A percentile compares a stretch with the other conserved stretches of the same genome.
phyloP scores from a whole-genome alignment of 2,797 vertebrate species.

The Uromys caudimaculatus region DNA sequence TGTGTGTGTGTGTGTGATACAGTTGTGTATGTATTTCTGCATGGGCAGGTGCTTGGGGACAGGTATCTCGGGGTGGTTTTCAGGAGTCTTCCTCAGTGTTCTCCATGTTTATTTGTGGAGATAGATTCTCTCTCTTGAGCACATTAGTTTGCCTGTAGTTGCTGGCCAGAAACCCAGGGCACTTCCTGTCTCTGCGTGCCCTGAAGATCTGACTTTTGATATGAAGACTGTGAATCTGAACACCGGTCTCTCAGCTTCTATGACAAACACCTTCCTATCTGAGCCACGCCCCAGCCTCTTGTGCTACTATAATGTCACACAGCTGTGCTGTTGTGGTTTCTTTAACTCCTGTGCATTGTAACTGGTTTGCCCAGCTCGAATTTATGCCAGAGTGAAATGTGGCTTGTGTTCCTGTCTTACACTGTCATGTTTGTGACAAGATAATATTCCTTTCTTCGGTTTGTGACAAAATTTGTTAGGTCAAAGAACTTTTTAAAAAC shows the following conservation, averaged over 20 bases:
- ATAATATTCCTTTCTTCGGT: slow-evolving; percentile 42
- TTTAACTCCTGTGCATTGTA: background rate
- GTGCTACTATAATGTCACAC: background rate
- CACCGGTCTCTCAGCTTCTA: background rate
- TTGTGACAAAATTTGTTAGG: slow-evolving; percentile 36
- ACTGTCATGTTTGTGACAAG: slow-evolving; percentile 42
- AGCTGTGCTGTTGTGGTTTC: background rate
- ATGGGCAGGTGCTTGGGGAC: background rate
- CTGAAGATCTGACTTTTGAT: background rate
- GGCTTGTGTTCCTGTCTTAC: background rate
- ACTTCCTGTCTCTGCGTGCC: background rate
- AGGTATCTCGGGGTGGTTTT: background rate
- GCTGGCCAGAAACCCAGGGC: background rate
- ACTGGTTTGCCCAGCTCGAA: background rate
- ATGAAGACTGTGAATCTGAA: background rate
- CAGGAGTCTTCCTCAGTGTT: background rate
- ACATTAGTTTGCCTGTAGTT: background rate
- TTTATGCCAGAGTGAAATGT: background rate
- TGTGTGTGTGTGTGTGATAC: background rate
- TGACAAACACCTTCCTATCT: background rate
- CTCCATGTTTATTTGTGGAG: background rate
- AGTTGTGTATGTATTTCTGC: background rate
- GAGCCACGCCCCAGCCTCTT: background rate
- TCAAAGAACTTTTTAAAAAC: slow-evolving; percentile 8
- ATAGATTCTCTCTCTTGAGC: background rate